Percentiles rank a stretch among this genome's conserved stretches.
Evolutionary conservation across 2,888 invertebrate genomes (phyloP).

Genomic region (Carabus problematicus): DNA sequence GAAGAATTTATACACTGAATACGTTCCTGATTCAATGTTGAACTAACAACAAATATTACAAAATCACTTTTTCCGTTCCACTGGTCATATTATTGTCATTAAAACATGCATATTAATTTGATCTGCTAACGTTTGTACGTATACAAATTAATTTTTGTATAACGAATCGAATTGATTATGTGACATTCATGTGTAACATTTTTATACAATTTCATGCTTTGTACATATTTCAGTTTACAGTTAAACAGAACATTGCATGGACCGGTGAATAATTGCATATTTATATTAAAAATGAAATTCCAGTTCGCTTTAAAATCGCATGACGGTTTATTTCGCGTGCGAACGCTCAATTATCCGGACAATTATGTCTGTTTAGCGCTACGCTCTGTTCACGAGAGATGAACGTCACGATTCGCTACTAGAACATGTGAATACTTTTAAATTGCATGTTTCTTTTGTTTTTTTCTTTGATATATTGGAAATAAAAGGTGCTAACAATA

Average conservation of each 20-base stretch:
- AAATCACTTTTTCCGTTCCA: too few relatives aligned
- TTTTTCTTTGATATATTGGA: too few relatives aligned
- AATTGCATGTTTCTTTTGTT: not conserved
- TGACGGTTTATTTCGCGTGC: slow-evolving; percentile 29
- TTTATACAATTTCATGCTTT: not conserved
- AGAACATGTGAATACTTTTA: slow-evolving; percentile 32
- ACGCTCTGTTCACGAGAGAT: slow-evolving; percentile 21
- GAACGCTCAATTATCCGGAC: slow-evolving; percentile 27
- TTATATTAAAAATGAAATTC: slow-evolving; percentile 17
- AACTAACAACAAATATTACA: too few relatives aligned
- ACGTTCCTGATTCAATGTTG: too few relatives aligned
- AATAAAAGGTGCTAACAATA: too few relatives aligned
- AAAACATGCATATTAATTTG: too few relatives aligned
- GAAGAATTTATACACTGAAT: too few relatives aligned
- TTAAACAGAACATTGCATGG: not conserved
- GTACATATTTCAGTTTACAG: not conserved
- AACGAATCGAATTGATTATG: too few relatives aligned
- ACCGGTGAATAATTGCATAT: slow-evolving; percentile 8
- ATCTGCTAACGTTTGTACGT: too few relatives aligned
- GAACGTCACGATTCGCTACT: slow-evolving; percentile 18
- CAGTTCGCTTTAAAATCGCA: slow-evolving; percentile 32
- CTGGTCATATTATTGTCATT: too few relatives aligned
- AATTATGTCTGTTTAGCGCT: slow-evolving; percentile 35
- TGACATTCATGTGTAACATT: too few relatives aligned
- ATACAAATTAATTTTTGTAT: too few relatives aligned